These are phyloP conservation scores for Falco biarmicus DNA, from an alignment of 2,797 vertebrate species.

Conservation along the genomic window DNA sequence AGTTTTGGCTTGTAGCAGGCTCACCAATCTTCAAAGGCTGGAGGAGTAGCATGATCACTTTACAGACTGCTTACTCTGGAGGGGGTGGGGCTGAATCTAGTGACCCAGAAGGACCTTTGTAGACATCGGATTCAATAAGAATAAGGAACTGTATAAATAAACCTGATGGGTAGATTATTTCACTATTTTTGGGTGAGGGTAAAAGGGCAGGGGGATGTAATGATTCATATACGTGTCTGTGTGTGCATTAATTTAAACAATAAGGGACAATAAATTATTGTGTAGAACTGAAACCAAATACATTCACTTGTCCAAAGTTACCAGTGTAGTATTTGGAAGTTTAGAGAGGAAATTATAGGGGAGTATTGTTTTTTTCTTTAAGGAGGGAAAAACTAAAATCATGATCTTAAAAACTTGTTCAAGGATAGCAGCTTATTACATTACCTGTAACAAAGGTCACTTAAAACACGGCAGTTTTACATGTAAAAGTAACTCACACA, in stretches of 20 bases:
- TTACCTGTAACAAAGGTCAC: background rate
- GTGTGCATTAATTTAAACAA: background rate
- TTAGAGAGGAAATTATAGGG: background rate
- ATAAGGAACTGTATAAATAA: constrained; percentile 27
- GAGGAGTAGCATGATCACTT: background rate
- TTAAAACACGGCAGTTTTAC: background rate
- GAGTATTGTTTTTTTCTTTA: background rate
- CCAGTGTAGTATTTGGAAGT: background rate
- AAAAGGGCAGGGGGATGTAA: background rate
- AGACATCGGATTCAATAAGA: background rate
- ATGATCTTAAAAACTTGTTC: background rate
- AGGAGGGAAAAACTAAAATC: background rate
- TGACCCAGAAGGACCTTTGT: constrained; percentile 40
- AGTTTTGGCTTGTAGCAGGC: background rate
- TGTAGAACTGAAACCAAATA: background rate
- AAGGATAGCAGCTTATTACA: background rate
- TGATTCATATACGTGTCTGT: background rate
- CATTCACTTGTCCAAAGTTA: background rate
- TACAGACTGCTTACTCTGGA: background rate
- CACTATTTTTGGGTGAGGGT: background rate
- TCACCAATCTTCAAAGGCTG: background rate
- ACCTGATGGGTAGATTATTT: background rate
- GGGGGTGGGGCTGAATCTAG: background rate
- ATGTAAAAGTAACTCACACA: background rate
- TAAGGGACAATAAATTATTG: background rate